A percentile compares a stretch with the other conserved stretches of the same genome.
Conservation (phyloP, 2,113 vertebrate genomes). For the Crotalus tigris region DNA sequence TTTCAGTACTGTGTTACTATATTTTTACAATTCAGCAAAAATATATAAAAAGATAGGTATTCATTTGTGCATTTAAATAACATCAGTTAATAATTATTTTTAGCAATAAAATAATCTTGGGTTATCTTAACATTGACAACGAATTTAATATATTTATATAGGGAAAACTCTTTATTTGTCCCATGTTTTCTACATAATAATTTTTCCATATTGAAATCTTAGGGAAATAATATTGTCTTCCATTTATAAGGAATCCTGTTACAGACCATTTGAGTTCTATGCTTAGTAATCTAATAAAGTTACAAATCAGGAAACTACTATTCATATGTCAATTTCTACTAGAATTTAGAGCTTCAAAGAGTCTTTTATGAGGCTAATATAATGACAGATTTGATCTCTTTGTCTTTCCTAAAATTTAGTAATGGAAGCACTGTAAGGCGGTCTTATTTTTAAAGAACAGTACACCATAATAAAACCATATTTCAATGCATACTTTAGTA, state of each 20-base stretch:
- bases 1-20: slow-evolving; percentile 41
- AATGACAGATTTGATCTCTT: not conserved
- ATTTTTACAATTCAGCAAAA: slow-evolving; percentile 32
- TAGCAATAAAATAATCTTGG: not conserved
- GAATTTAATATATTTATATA: slow-evolving; percentile 2
- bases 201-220: slow-evolving; percentile 14
- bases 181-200: not conserved
- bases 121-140: not conserved
- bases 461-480: not conserved
- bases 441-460: not conserved
- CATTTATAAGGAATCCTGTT: slow-evolving; percentile 33
- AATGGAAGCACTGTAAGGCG: slow-evolving; percentile 15
- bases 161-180: not conserved
- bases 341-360: slow-evolving; percentile 47
- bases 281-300: slow-evolving; percentile 39
- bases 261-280: slow-evolving; percentile 44
- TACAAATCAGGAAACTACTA: slow-evolving; percentile 33
- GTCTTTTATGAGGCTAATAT: slow-evolving; percentile 44
- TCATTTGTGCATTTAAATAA: slow-evolving; percentile 27
- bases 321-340: slow-evolving; percentile 52
- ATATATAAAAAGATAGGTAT: slow-evolving; percentile 15
- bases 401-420: not conserved
- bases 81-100: slow-evolving; percentile 9
- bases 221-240: slow-evolving; percentile 37
- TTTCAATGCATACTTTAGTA: slow-evolving; percentile 12